A percentile compares a stretch with the other conserved stretches of the same genome.
phyloP scores from a whole-genome alignment of 2,113 vertebrate species.

The Genyomyrus donnyi region DNA sequence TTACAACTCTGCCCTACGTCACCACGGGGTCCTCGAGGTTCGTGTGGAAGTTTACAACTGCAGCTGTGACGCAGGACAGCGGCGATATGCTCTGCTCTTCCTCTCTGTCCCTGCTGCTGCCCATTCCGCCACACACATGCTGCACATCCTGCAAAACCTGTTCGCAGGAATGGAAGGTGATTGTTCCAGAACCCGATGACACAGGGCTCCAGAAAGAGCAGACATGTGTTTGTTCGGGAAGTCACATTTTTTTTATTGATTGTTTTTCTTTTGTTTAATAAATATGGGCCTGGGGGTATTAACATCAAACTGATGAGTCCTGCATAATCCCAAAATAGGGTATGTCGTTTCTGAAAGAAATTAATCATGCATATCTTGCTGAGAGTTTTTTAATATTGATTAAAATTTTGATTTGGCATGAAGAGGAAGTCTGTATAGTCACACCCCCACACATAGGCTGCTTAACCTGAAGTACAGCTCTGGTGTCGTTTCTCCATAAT shows the following conservation, averaged over 20 bases:
- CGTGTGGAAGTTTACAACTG: not conserved
- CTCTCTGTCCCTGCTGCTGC: not conserved
- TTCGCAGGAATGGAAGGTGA: not conserved
- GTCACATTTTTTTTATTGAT: not conserved
- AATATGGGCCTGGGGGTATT: not conserved
- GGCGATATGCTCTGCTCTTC: not conserved
- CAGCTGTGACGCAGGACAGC: not conserved
- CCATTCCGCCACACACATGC: not conserved
- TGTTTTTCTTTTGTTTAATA: not conserved
- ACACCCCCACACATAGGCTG: not conserved
- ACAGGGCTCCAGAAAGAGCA: not conserved
- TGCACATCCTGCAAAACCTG: not conserved
- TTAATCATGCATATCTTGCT: not conserved
- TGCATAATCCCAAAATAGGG: not conserved
- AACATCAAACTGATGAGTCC: not conserved
- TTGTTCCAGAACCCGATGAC: not conserved
- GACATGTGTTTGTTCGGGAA: not conserved
- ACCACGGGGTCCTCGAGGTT: not conserved
- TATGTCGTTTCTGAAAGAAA: not conserved
- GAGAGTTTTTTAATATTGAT: not conserved
- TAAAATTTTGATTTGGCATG: not conserved
- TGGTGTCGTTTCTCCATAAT: not conserved
- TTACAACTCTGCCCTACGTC: not conserved
- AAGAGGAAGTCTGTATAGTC: not conserved
- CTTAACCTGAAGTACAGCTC: not conserved